Evolutionary conservation across 2,888 invertebrate genomes (phyloP).

Genomic region (Calameuta filiformis): DNA sequence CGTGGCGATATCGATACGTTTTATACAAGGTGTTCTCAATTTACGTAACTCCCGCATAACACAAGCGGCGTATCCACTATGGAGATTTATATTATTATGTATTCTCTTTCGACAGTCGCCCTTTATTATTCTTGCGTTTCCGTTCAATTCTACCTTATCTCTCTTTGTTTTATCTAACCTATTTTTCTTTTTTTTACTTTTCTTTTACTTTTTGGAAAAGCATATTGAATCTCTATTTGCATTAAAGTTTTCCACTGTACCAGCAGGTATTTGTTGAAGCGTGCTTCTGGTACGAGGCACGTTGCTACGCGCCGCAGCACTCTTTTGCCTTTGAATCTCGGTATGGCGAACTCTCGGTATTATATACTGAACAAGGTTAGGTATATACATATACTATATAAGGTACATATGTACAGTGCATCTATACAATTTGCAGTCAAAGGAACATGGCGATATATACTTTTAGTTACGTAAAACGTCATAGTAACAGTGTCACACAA

Average conservation of each 20-base stretch:
- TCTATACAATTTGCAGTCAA: not conserved
- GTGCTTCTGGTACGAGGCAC: not conserved
- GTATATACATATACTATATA: not conserved
- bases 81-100: not conserved
- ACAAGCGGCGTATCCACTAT: not conserved
- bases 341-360: not conserved
- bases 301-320: not conserved
- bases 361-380: not conserved
- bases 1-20: not conserved
- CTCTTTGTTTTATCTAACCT: not conserved
- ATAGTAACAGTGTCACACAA: not conserved
- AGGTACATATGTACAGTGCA: not conserved
- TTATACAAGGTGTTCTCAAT: not conserved
- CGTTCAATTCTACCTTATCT: not conserved
- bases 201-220: not conserved
- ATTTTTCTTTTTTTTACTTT: not conserved
- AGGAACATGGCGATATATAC: not conserved
- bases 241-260: not conserved
- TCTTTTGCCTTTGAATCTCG: not conserved
- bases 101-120: not conserved
- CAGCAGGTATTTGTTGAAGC: not conserved
- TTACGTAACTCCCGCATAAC: not conserved
- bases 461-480: not conserved
- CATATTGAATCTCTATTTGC: not conserved
- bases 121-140: not conserved